A percentile compares a stretch with the other conserved stretches of the same genome.
These are phyloP conservation scores for Ashinkailepas kermadecensis DNA, from an alignment of 2,888 invertebrate genomes.

Conservation along the genomic window DNA sequence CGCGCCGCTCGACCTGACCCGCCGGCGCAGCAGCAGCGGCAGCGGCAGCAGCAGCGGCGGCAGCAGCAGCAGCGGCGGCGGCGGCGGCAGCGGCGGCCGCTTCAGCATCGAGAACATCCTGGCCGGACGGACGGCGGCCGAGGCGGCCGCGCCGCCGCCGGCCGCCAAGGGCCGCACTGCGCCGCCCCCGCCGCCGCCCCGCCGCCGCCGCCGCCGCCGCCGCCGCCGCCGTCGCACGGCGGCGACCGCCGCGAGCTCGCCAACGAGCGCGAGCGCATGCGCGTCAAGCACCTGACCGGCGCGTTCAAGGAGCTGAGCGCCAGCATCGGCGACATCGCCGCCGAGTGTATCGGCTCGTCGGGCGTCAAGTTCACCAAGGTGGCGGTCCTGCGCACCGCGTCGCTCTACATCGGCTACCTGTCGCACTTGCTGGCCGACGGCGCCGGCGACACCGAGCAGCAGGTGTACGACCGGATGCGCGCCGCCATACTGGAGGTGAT, in stretches of 20 bases:
- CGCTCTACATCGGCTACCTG: slow-evolving; percentile 18
- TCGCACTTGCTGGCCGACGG: background rate
- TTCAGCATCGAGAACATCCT: slow-evolving; percentile 21
- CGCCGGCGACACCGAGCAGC: background rate
- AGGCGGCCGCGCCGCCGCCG: background rate
- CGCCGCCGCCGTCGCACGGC: background rate
- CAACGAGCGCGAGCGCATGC: slow-evolving; percentile 18
- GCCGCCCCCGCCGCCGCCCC: background rate
- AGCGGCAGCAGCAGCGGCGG: too few relatives aligned
- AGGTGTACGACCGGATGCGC: slow-evolving; percentile 5
- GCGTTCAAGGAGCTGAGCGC: slow-evolving; percentile 22
- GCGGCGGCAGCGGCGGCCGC: too few relatives aligned
- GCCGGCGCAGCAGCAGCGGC: background rate
- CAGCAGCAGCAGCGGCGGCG: background rate
- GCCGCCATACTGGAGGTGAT: background rate
- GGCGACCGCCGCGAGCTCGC: slow-evolving; percentile 17
- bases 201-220: background rate
- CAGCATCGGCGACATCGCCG: slow-evolving; percentile 5
- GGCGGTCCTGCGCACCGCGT: slow-evolving; percentile 13
- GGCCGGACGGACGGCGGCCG: background rate
- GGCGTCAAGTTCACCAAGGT: slow-evolving; percentile 16
- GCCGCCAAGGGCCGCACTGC: background rate
- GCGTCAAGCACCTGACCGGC: slow-evolving; percentile 21
- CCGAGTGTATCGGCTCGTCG: slow-evolving; percentile 2
- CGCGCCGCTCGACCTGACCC: background rate